Evolutionary conservation across 2,797 vertebrate species (phyloP), one percentile per base, ranked within the genome.

Genomic region (Pipistrellus pipistrellus): DNA sequence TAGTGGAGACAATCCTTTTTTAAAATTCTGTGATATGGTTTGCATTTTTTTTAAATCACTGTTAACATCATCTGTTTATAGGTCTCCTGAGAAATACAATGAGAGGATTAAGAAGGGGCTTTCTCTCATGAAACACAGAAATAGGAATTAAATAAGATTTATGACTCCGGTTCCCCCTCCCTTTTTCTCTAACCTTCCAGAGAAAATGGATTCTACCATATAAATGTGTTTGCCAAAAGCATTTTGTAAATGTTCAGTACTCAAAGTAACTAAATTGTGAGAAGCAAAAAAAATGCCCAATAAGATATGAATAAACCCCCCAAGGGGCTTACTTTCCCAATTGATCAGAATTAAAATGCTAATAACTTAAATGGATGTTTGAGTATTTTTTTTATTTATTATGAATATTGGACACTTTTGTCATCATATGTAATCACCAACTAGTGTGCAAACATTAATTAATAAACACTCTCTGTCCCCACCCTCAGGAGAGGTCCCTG

Each of bases 101-200:
- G 69, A 93, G 87, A 93, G n/a, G 73, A 66, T 81, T 38, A 93
- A 95, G 91, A 91, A 93, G 82, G 27, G n/a, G 53, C 23, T 25
- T 95, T 93, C 64, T 72, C 88, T 93, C 75, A 32, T 68, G 62
- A 96, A 94, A 90, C 6, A 18, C 81, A 93, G 20, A 35, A 85
- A 93, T 90, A 82, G 2, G 20, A 94, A 85, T 95, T 93, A 94
- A 95, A 77, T 53, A 89, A 85, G 38, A 93, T 97, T 96, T 95
- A 96, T 85, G 94, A 81, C 46, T 95, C 90, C 44, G 12, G 35
- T 35, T 91, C 41, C 81, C 81, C 94, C 76, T 91, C 94, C 41
- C 81, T 80, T 80, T 82, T 92, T 85, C 75, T 69, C 51, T 35
- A 94, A 13, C n/a, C 73, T 91, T 62, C 68, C 53, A 76, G 32